phyloP scores from a whole-genome alignment of 1,140 invertebrate species.

The Brachionus asplanchnoidis region DNA sequence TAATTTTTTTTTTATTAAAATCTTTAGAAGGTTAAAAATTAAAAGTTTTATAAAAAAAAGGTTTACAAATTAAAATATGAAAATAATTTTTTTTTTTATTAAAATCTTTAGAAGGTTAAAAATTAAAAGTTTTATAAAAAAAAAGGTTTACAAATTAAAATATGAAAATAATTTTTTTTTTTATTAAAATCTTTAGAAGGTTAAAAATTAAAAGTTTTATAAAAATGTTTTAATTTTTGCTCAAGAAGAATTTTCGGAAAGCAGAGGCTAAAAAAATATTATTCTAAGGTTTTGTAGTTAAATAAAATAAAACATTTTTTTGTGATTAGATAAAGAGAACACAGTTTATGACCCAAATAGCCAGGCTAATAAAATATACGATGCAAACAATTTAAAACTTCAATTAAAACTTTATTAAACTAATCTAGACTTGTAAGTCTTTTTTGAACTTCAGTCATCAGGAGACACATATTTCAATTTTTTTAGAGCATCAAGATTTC shows the following conservation, averaged over 20 bases:
- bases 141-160: neutral
- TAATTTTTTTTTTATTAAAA: too few relatives aligned
- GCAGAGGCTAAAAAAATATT: neutral
- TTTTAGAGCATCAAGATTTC: conserved; percentile 9
- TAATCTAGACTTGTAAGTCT: neutral
- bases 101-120: too few relatives aligned
- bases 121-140: too few relatives aligned
- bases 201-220: neutral
- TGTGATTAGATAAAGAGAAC: neutral
- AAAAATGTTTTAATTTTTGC: neutral
- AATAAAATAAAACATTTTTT: neutral
- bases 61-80: too few relatives aligned
- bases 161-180: neutral
- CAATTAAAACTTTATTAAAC: neutral
- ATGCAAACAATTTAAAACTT: neutral
- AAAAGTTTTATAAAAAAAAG: too few relatives aligned
- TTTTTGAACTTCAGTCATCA: neutral
- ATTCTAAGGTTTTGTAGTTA: neutral
- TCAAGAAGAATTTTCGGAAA: neutral
- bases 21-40: too few relatives aligned
- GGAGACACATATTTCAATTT: conserved; percentile 26
- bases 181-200: neutral
- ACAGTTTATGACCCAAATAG: neutral
- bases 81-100: too few relatives aligned
- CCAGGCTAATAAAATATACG: neutral